phyloP scores from a whole-genome alignment of 2,888 invertebrate species.

The Sinelater perroti region DNA sequence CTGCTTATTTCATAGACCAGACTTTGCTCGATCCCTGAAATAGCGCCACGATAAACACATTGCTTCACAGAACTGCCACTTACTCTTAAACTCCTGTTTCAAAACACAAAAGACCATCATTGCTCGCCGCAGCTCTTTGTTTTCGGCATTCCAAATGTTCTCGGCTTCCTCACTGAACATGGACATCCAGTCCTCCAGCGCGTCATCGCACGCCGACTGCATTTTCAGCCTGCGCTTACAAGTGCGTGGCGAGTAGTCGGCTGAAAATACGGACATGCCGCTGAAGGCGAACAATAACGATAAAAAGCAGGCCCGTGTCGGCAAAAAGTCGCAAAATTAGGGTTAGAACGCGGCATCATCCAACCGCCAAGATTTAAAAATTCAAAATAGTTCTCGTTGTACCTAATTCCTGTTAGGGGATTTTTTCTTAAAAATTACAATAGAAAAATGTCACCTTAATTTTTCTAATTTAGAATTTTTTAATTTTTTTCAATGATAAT shows the following conservation, averaged over 20 bases:
- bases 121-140: constrained; percentile 11
- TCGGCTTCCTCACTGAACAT: constrained; percentile 18
- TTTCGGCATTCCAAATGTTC: constrained; percentile 17
- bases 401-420: no score
- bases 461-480: not conserved
- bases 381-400: no score
- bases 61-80: not conserved
- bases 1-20: constrained; percentile 2
- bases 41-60: not conserved
- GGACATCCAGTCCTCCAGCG: constrained; percentile 20
- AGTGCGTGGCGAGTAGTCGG: no score
- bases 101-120: constrained; percentile 20
- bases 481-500: not conserved
- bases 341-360: no score
- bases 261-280: no score
- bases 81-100: constrained; percentile 23
- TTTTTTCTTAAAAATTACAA: no score
- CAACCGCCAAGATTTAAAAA: no score
- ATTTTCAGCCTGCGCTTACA: no score
- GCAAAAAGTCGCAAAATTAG: no score
- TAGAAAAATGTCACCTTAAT: no score
- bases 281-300: no score
- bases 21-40: constrained; percentile 16
- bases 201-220: not conserved
- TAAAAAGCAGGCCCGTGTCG: no score